Base-by-base conservation (phyloP, 2,888 invertebrate species). In the Tubulanus polymorphus region DNA sequence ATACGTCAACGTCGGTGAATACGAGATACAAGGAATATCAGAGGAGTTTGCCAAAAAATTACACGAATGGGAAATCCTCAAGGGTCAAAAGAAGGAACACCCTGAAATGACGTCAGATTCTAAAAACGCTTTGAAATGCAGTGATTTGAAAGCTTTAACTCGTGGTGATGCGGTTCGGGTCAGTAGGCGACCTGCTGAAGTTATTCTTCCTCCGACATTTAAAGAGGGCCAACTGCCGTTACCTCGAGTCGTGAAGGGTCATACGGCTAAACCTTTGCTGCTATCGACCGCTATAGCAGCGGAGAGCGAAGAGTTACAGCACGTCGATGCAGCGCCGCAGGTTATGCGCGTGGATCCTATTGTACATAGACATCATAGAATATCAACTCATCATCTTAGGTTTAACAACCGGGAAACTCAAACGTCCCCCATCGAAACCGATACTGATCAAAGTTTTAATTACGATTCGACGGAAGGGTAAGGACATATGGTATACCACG, bases 11-110 rank as follows among this genome's bases (percentile, higher is more conserved):
- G 57, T 69, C 0, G 65, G 68, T 57, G 70, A 70, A 1, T 57
- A 71, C 26, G 67, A 66, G 20, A 69, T 70, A 48, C 68, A 70
- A 45, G 71, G 85, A 3, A 91, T 93, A 64, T 91, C 91, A 0
- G 85, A 90, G 46, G 91, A 91, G 65, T 93, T 93, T 77, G 91
- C 92, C 0, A 86, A 88, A 27, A 91, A 91, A 71, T 83, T 93
- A 0, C 91, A 91, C 76, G 92, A 93, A 75, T 93, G 93, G 93
- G 74, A 75, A 56, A 90, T 67, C 28, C 66, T 63, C 46, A 71
- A 69, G 59, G 27, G 48, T 8, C 26, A 47, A 20, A 20, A n/a
- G 48, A 26, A 23, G 27, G 48, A 41, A 23, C 41, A 41, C 15
- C 41, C n/a, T 6, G n/a, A 25, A 5, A 3, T 3, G 6, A 8